Conservation (phyloP, 2,797 vertebrate species). For the Sebastes baramenuke region DNA sequence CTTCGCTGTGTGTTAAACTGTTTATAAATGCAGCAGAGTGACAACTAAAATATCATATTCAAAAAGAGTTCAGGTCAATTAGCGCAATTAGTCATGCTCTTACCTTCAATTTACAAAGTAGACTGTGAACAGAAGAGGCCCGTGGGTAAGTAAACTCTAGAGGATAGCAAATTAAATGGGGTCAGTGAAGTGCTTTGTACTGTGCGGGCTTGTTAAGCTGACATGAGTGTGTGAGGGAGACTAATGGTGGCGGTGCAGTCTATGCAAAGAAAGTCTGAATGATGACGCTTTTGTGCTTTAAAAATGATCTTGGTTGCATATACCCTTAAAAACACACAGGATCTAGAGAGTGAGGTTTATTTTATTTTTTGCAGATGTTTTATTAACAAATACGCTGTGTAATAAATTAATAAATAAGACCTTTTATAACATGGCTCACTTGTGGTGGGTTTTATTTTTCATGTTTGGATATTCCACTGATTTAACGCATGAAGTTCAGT, state of each 20-base stretch:
- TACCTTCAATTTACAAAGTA: slow-evolving; percentile 61
- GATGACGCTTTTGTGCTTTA: slow-evolving; percentile 69
- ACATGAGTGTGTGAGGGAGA: slow-evolving; percentile 43
- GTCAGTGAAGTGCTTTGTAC: slow-evolving; percentile 47
- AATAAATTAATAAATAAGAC: slow-evolving; percentile 78
- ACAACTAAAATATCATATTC: slow-evolving; percentile 48
- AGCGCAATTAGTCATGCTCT: slow-evolving; percentile 64
- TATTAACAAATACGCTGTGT: slow-evolving; percentile 82
- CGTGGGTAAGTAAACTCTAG: slow-evolving; percentile 62
- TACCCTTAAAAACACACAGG: slow-evolving; percentile 57
- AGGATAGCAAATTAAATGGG: slow-evolving; percentile 59
- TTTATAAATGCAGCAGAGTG: slow-evolving; percentile 51
- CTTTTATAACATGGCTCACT: slow-evolving; percentile 75
- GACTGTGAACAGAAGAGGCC: slow-evolving; percentile 53
- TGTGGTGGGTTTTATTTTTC: slow-evolving; percentile 33
- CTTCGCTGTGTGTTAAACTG: slow-evolving; percentile 21
- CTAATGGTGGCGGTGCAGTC: slow-evolving; percentile 57
- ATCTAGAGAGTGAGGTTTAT: slow-evolving; percentile 64
- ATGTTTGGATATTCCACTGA: neutral
- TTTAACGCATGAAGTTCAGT: neutral
- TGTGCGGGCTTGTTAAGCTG: slow-evolving; percentile 47
- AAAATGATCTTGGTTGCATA: slow-evolving; percentile 53
- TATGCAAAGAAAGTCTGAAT: slow-evolving; percentile 76
- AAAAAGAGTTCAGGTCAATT: slow-evolving; percentile 67
- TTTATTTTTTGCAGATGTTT: slow-evolving; percentile 83